phyloP scores from a whole-genome alignment of 2,797 vertebrate species.

The Tokudaia muenninki region DNA sequence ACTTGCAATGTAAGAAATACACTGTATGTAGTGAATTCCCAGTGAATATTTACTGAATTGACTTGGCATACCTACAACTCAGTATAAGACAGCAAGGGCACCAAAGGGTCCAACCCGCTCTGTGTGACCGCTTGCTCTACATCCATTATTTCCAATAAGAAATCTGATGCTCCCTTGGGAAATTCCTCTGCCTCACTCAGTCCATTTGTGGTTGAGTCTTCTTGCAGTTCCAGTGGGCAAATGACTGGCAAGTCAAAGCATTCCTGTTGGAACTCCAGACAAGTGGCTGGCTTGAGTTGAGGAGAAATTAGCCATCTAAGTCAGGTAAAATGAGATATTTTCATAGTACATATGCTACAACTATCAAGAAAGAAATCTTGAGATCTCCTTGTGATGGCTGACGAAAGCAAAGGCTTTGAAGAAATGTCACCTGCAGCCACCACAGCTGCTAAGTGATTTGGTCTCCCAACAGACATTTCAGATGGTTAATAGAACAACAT shows the following conservation, averaged over 20 bases:
- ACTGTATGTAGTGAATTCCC: background rate
- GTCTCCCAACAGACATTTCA: conserved; percentile 5
- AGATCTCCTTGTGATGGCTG: background rate
- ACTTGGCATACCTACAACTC: background rate
- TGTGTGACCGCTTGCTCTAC: background rate
- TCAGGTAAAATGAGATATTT: background rate
- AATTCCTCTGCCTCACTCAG: background rate
- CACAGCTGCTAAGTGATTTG: background rate
- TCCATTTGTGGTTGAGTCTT: background rate
- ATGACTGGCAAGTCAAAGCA: background rate
- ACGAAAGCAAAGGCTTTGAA: background rate
- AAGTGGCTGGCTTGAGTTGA: background rate
- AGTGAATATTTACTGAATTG: conserved; percentile 31
- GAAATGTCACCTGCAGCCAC: conserved; percentile 6
- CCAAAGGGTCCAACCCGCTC: background rate
- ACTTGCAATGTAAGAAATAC: background rate
- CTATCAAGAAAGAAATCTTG: background rate
- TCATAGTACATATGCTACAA: conserved; percentile 6
- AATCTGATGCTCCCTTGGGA: background rate
- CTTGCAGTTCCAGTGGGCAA: conserved; percentile 11
- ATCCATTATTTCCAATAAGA: background rate
- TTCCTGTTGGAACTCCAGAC: background rate
- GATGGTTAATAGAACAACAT: background rate
- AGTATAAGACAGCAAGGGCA: background rate
- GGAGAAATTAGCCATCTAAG: background rate